phyloP scores from a whole-genome alignment of 2,113 vertebrate genomes.

The Salminus brasiliensis region DNA sequence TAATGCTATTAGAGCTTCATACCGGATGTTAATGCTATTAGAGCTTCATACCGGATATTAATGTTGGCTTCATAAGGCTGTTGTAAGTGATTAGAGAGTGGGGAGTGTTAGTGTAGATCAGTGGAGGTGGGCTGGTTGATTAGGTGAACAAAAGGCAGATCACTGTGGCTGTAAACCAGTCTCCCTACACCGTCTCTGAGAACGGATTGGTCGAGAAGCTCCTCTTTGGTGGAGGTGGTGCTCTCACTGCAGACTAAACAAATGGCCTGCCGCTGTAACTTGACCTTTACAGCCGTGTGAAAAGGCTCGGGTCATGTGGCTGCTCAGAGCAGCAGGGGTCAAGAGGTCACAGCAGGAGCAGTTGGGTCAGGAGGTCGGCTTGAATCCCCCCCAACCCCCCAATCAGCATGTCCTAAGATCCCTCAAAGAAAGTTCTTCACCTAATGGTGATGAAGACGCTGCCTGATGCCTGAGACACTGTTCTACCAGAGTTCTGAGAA shows the following conservation, averaged over 20 bases:
- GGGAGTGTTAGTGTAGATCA: too few relatives aligned
- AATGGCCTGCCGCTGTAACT: constrained; percentile 26
- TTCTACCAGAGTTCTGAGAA: too few relatives aligned
- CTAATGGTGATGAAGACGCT: too few relatives aligned
- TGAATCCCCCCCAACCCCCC: constrained; percentile 10
- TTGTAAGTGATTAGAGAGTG: too few relatives aligned
- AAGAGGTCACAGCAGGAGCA: constrained; percentile 35
- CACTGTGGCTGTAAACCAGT: background rate
- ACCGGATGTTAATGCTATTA: too few relatives aligned
- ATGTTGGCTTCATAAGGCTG: too few relatives aligned
- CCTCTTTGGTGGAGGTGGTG: too few relatives aligned
- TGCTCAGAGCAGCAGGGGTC: constrained; percentile 4
- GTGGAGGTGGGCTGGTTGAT: background rate
- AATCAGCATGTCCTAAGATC: too few relatives aligned
- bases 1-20: too few relatives aligned
- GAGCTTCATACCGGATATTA: too few relatives aligned
- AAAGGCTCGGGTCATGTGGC: constrained; percentile 15
- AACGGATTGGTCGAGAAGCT: background rate
- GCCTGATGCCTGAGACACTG: too few relatives aligned
- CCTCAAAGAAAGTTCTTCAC: too few relatives aligned
- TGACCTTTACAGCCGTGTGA: constrained; percentile 17
- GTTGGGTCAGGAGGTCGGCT: constrained; percentile 14
- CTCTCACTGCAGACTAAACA: constrained; percentile 40
- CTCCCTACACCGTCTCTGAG: background rate
- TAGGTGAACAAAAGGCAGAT: background rate